Evolutionary conservation across 2,888 invertebrate genomes (phyloP), one percentile per base, ranked within the genome.

Genomic region (Dysmachus trigonus): DNA sequence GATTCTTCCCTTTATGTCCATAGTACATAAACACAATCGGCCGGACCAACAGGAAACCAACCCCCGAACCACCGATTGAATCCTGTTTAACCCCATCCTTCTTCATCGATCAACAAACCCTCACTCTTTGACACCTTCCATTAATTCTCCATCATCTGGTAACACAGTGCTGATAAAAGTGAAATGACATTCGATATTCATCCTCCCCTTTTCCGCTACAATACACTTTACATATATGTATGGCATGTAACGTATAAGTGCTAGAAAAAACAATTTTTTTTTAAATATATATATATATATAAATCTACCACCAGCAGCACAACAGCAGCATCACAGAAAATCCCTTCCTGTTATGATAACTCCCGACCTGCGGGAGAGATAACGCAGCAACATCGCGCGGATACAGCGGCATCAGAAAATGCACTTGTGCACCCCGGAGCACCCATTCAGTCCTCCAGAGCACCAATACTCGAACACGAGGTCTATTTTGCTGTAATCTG

Each of bases 141-240:
- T 81, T 81, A 81, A 81, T 53, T 81, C 30, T 53, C 81, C 81
- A 62, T 35, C 81, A 81, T 81, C 81, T 81, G 81, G 81, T 81
- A 81, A 81, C 81, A 53, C 81, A 62, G 81, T n/a, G 53, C 51
- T 81, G 81, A 81, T 81, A 81, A 81, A 81, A 81, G 81, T 81
- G 81, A 81, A 81, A 81, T 81, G 81, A 81, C 81, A 81, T 81
- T 81, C 81, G 81, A 81, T 81, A 81, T 62, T 81, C 33, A 62
- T 51, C 51, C 81, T 62, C 18, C 31, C 33, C n/a, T n/a, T n/a
- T 33, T 33, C 73, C n/a, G n/a, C 4, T 7, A 73, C n/a, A 31
- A 15, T 31, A 3, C 22, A 10, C 33, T 73, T 33, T 47, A 77
- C 30, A 62, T 22, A 8, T 18, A 53, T 53, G 18, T 38, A 77